Conservation (phyloP, 2,113 vertebrate genomes). For the Echinops telfairi region DNA sequence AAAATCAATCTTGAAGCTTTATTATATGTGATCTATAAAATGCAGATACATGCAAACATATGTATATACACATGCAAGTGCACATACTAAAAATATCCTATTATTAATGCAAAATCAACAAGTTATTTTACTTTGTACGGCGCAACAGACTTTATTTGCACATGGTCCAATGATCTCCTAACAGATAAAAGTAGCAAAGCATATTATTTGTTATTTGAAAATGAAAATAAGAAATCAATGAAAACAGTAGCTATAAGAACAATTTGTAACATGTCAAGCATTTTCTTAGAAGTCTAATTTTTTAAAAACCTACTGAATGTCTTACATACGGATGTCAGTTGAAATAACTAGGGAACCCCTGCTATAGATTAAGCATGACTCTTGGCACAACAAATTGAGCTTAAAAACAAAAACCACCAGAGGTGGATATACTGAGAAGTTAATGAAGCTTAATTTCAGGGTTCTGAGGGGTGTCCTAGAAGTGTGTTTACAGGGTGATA, state of each 20-base stretch:
- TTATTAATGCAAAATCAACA: constrained; percentile 51
- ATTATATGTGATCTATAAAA: neutral
- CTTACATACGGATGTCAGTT: neutral
- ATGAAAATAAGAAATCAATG: neutral
- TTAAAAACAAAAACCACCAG: constrained; percentile 6
- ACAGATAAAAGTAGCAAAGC: neutral
- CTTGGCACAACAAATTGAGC: neutral
- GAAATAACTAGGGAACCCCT: neutral
- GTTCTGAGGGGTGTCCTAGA: neutral
- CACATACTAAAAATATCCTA: constrained; percentile 11
- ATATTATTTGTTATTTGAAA: constrained; percentile 50
- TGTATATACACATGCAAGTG: constrained; percentile 3
- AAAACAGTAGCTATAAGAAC: constrained; percentile 6
- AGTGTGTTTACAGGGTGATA: neutral
- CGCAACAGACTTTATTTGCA: neutral
- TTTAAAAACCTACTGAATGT: constrained; percentile 18
- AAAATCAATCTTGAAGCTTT: constrained; percentile 49
- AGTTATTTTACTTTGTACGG: constrained; percentile 26
- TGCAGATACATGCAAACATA: neutral
- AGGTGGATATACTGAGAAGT: neutral
- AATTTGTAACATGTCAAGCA: constrained; percentile 2
- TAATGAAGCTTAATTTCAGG: neutral
- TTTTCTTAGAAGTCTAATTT: neutral
- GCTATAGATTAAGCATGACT: neutral
- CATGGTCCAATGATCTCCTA: neutral